Conservation (phyloP, 2,888 invertebrate genomes). For the Mimachlamys varia region DNA sequence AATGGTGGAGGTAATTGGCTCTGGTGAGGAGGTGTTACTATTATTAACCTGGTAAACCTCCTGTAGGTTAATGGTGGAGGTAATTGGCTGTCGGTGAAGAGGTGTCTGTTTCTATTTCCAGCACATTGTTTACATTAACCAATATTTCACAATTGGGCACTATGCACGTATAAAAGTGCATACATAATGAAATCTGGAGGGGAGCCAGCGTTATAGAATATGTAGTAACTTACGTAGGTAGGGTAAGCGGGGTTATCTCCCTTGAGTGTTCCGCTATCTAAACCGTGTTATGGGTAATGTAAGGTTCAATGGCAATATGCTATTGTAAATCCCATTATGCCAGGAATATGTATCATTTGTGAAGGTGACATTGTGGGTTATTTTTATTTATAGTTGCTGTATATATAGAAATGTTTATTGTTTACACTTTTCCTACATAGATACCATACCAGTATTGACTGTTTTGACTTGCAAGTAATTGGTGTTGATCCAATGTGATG, state of each 20-base stretch:
- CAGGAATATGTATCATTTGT: not conserved
- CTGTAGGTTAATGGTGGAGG: not conserved
- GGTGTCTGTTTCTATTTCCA: constrained; percentile 24
- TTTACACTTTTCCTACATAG: no score
- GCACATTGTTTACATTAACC: constrained; percentile 25
- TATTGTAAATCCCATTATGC: not conserved
- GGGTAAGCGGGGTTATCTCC: not conserved
- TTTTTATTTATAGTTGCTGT: not conserved
- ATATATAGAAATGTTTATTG: not conserved
- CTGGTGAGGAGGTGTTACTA: not conserved
- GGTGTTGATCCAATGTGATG: no score
- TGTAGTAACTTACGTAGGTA: not conserved
- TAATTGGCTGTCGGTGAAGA: not conserved
- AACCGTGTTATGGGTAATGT: not conserved
- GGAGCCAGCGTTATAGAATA: not conserved
- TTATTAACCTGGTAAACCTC: not conserved
- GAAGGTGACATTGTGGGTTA: not conserved
- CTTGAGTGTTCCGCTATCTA: not conserved
- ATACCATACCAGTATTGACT: no score
- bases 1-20: no score
- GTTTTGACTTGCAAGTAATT: no score
- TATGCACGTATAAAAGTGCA: constrained; percentile 8
- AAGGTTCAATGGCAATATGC: not conserved
- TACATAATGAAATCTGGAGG: not conserved
- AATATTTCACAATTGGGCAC: constrained; percentile 19